Evolutionary conservation across 2,888 invertebrate genomes (phyloP), one percentile per base, ranked within the genome.

Genomic region (Mythimna ferrago): DNA sequence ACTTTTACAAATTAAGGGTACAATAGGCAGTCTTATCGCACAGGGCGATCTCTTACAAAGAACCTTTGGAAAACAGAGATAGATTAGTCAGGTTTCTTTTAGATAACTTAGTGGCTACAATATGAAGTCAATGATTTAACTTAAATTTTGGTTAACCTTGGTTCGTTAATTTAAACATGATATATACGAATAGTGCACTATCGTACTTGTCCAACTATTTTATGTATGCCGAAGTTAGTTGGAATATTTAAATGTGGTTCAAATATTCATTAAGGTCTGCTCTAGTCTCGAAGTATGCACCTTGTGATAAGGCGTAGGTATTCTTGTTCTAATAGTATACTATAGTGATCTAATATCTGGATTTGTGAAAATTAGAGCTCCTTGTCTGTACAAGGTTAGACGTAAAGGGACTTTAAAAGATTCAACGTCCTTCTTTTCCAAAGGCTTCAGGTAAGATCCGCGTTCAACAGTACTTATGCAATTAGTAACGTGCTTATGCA

Each of bases 231-330:
- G 71, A 56, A 38, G 58, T 64, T 66, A 57, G 57, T 62, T 76
- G 14, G 16, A 2, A 21, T 66, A 66, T 32, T 62, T 62, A 71
- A 71, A 54, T 58, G 38, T 62, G 62, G 21, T 66, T 63, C 32
- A 71, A 77, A 66, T 71, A 78, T 77, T 78, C 72, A 77, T 60
- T 32, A 63, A 73, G 58, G 56, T 58, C n/a, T 51, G 16, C 6
- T 41, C 44, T 54, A 61, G 61, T 57, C 35, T 72, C 21, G 53
- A 69, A 64, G 38, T 71, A 77, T 71, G 48, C 48, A 57, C 56
- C 26, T 56, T 57, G 48, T 65, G 38, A 61, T 73, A 67, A 72
- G 57, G 64, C 56, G 60, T 72, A 61, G 56, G 67, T 57, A 65
- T 78, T 67, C 48, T 67, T 62, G 78, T 48, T 72, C 2, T 53